These are phyloP conservation scores for Neolamprologus variostigma DNA, from an alignment of 2,113 vertebrate genomes.

Conservation along the genomic window DNA sequence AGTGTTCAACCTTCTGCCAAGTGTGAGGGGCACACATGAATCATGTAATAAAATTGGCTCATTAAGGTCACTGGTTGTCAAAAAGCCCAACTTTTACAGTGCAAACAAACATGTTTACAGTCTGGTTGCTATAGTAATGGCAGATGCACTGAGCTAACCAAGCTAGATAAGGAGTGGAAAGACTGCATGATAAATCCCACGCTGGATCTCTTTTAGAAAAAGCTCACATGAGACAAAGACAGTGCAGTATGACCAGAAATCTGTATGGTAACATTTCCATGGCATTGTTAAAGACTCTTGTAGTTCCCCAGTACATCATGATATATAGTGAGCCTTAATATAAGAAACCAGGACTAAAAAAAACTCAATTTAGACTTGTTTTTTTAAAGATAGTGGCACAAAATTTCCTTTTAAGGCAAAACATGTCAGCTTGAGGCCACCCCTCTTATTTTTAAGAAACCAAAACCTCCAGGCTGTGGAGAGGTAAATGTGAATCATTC, in stretches of 20 bases:
- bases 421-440: neutral
- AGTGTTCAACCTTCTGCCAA: neutral
- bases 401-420: neutral
- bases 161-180: neutral
- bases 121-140: neutral
- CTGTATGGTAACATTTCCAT: neutral
- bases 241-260: neutral
- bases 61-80: neutral
- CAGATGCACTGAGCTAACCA: neutral
- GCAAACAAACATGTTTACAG: neutral
- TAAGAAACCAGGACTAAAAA: neutral
- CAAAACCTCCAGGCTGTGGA: neutral
- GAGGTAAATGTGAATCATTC: too few species aligned
- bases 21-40: rapidly evolving
- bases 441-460: neutral
- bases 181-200: rapidly evolving
- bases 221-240: neutral
- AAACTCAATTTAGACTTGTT: neutral
- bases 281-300: neutral
- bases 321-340: neutral
- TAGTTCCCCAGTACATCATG: neutral
- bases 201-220: neutral
- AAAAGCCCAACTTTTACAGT: neutral
- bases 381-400: neutral
- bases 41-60: neutral